phyloP scores from a whole-genome alignment of 2,797 vertebrate genomes.

The Gadopsis bispinosus region DNA sequence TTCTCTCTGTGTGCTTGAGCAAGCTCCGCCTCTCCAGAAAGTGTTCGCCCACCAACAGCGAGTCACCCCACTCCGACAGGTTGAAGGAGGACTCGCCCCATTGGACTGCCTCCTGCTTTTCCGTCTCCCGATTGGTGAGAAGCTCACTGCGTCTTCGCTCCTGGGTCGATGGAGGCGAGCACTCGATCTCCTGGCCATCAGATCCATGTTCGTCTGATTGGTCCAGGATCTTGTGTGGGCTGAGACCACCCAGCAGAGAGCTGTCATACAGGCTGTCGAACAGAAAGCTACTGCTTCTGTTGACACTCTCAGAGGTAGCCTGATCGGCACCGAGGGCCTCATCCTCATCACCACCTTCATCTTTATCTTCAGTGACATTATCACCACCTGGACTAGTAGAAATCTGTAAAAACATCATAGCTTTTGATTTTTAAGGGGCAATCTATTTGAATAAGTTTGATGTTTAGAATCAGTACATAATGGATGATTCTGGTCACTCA shows the following conservation, averaged over 20 bases:
- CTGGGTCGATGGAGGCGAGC: slow-evolving; percentile 44
- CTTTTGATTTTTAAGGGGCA: slow-evolving; percentile 4
- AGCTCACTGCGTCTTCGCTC: slow-evolving; percentile 69
- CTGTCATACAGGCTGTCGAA: slow-evolving; percentile 92
- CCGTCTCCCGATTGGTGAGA: slow-evolving; percentile 77
- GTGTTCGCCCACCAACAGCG: slow-evolving; percentile 84
- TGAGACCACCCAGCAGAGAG: slow-evolving; percentile 77
- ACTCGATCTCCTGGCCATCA: slow-evolving; percentile 14
- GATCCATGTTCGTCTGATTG: slow-evolving; percentile 54
- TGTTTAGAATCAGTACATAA: neutral
- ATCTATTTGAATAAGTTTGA: neutral
- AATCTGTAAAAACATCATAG: slow-evolving; percentile 57
- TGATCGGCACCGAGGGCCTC: slow-evolving; percentile 25
- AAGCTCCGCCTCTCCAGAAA: slow-evolving; percentile 79
- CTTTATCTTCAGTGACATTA: slow-evolving; percentile 31
- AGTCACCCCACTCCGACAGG: slow-evolving; percentile 89
- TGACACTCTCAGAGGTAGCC: slow-evolving; percentile 78
- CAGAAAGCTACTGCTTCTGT: slow-evolving; percentile 92
- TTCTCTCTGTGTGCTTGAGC: slow-evolving; percentile 44
- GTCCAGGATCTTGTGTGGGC: slow-evolving; percentile 47
- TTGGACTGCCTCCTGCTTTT: slow-evolving; percentile 78
- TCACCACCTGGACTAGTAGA: slow-evolving; percentile 34
- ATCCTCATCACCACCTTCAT: slow-evolving; percentile 21
- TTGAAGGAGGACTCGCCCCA: slow-evolving; percentile 86
- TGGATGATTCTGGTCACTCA: slow-evolving; percentile 58